Percentiles rank a stretch among this genome's conserved stretches.
These are phyloP conservation scores for Trigoniulus corallinus DNA, from an alignment of 1,140 invertebrate genomes.

Conservation along the genomic window DNA sequence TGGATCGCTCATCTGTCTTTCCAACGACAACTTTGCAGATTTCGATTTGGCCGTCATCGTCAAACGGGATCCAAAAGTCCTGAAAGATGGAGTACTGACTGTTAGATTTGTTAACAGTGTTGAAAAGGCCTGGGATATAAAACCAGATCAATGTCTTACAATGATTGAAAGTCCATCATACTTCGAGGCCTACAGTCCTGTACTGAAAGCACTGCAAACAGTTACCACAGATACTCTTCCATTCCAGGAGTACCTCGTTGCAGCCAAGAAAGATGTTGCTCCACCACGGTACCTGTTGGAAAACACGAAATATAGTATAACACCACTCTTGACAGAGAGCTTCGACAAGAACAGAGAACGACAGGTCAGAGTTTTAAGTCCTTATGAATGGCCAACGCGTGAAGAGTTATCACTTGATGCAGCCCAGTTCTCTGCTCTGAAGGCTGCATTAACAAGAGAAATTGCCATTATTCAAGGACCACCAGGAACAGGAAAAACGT, in stretches of 20 bases:
- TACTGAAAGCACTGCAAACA: conserved; percentile 4
- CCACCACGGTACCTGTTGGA: background rate
- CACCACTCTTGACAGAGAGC: background rate
- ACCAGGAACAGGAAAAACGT: conserved; percentile 24
- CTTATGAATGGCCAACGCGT: background rate
- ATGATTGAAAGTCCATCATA: conserved; percentile 7
- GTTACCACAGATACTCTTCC: background rate
- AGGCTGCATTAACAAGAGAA: conserved; percentile 5
- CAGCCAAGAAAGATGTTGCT: background rate
- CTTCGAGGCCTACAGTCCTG: conserved; percentile 4
- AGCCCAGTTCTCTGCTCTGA: background rate
- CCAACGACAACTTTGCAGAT: conserved; percentile 43
- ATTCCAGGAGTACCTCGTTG: conserved; percentile 1
- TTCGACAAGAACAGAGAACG: background rate
- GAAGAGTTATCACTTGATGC: background rate
- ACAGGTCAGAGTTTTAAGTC: background rate
- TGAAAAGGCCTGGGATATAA: background rate
- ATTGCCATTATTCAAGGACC: conserved; percentile 27
- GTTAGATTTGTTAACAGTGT: conserved; percentile 10
- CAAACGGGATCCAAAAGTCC: conserved; percentile 31
- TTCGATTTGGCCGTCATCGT: conserved; percentile 46
- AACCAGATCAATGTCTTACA: background rate
- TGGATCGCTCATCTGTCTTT: conserved; percentile 54
- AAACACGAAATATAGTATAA: background rate
- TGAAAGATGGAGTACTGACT: conserved; percentile 31